Evolutionary conservation across 2,888 invertebrate genomes (phyloP).

Genomic region (Latrodectus hesperus): DNA sequence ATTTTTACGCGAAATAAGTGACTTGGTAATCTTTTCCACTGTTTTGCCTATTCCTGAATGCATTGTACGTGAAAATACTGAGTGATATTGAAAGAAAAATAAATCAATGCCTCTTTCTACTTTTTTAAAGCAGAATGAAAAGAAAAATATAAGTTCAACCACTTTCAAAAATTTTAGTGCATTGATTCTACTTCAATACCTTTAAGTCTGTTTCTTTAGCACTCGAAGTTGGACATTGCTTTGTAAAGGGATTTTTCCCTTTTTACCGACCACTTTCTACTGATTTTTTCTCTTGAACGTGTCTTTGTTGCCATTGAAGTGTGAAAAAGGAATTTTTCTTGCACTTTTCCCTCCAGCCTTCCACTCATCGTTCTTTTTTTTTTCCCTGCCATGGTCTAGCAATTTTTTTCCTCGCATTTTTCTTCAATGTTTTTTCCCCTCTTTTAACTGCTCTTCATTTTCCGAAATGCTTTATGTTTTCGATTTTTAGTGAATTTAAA

Average conservation of each 20-base stretch:
- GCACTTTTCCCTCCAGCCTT: background rate
- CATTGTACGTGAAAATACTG: too few relatives aligned
- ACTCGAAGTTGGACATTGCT: slow-evolving; percentile 3
- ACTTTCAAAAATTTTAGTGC: background rate
- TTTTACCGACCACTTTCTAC: slow-evolving; percentile 10
- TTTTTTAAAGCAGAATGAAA: background rate
- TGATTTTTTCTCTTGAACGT: slow-evolving; percentile 24
- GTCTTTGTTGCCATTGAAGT: slow-evolving; percentile 27
- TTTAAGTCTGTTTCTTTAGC: slow-evolving; percentile 31
- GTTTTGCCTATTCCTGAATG: too few relatives aligned
- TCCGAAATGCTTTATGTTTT: too few relatives aligned
- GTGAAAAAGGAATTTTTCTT: slow-evolving; percentile 13
- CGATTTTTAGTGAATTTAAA: too few relatives aligned
- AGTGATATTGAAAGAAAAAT: too few relatives aligned
- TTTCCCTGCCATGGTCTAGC: background rate
- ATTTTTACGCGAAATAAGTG: too few relatives aligned
- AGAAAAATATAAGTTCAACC: background rate
- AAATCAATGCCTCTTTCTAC: too few relatives aligned
- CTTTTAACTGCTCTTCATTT: too few relatives aligned
- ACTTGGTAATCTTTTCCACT: too few relatives aligned
- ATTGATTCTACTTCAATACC: slow-evolving; percentile 13
- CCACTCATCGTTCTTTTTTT: background rate
- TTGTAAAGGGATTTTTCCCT: slow-evolving; percentile 1
- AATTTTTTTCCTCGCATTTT: background rate
- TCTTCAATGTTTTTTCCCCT: background rate